phyloP scores from a whole-genome alignment of 2,888 invertebrate species.

The Galeopsomyia nigrocyanea region DNA sequence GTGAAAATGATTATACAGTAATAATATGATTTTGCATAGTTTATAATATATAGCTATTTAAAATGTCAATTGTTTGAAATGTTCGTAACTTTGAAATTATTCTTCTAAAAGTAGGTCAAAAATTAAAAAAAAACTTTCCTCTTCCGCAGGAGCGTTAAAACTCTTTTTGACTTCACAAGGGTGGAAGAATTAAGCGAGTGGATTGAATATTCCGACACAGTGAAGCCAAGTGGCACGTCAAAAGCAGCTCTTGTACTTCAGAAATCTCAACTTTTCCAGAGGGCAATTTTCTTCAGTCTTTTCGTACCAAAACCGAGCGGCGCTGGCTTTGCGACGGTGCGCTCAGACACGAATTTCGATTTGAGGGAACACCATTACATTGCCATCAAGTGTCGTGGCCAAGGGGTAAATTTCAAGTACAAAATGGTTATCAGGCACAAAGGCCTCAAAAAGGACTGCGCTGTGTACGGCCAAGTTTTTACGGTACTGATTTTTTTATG shows the following conservation, averaged over 20 bases:
- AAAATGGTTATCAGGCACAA: conserved; percentile 76
- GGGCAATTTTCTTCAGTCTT: conserved; percentile 76
- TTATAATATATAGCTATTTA: no score
- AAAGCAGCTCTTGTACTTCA: conserved; percentile 75
- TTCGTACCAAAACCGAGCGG: conserved; percentile 78
- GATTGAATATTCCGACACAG: conserved; percentile 77
- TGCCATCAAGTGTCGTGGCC: conserved; percentile 73
- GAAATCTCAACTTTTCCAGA: conserved; percentile 73
- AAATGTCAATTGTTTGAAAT: no score
- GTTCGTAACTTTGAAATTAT: no score
- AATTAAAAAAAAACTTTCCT: no score
- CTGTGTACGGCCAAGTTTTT: conserved; percentile 74
- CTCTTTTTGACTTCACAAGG: conserved; percentile 74
- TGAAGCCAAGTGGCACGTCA: conserved; percentile 76
- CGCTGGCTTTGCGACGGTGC: conserved; percentile 77
- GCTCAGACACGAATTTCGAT: conserved; percentile 70
- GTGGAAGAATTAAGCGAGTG: conserved; percentile 71
- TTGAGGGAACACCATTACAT: conserved; percentile 71
- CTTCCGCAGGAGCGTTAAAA: conserved; percentile 43
- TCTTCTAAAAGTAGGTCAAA: no score
- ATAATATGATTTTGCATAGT: no score
- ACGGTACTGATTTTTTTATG: conserved; percentile 37
- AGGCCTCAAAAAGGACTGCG: conserved; percentile 73
- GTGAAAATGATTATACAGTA: no score
- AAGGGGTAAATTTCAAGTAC: conserved; percentile 74